phyloP scores from a whole-genome alignment of 2,797 vertebrate species.

The Arnoldichthys spilopterus region DNA sequence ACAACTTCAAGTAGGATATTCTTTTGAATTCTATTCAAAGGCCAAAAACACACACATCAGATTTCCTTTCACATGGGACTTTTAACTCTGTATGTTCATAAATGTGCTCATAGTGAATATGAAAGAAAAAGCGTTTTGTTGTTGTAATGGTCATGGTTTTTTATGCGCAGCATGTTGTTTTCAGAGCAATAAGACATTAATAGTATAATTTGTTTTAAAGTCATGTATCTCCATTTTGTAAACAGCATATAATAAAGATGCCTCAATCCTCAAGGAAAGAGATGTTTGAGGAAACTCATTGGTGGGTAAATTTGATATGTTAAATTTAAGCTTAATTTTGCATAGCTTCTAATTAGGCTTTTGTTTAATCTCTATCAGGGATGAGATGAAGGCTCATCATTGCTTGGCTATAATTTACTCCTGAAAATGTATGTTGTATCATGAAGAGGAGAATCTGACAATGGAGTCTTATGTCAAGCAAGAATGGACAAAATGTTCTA shows the following conservation, averaged over 20 bases:
- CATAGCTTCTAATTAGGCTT: neutral
- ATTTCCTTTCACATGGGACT: slow-evolving; percentile 2
- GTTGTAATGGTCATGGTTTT: neutral
- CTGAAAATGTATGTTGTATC: too few relatives aligned
- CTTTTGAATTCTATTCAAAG: slow-evolving; percentile 13
- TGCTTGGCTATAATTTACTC: neutral
- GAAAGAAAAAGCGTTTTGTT: too few relatives aligned
- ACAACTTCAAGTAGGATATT: slow-evolving; percentile 35
- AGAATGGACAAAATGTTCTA: too few relatives aligned
- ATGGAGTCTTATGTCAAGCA: too few relatives aligned
- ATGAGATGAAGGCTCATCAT: neutral
- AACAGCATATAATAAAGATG: neutral
- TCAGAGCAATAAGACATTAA: neutral
- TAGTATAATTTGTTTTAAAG: neutral
- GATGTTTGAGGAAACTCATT: neutral
- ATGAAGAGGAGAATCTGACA: too few relatives aligned
- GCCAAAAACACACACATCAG: neutral
- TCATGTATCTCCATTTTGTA: neutral
- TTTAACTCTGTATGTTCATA: slow-evolving; percentile 16
- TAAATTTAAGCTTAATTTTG: neutral
- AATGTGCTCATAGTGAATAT: neutral
- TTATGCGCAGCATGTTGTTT: neutral
- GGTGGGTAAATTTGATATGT: too few relatives aligned
- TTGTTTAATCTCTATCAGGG: neutral
- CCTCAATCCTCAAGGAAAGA: neutral